Base-by-base conservation (phyloP, 2,113 vertebrate genomes). In the Brachypodius melanocephalos region DNA sequence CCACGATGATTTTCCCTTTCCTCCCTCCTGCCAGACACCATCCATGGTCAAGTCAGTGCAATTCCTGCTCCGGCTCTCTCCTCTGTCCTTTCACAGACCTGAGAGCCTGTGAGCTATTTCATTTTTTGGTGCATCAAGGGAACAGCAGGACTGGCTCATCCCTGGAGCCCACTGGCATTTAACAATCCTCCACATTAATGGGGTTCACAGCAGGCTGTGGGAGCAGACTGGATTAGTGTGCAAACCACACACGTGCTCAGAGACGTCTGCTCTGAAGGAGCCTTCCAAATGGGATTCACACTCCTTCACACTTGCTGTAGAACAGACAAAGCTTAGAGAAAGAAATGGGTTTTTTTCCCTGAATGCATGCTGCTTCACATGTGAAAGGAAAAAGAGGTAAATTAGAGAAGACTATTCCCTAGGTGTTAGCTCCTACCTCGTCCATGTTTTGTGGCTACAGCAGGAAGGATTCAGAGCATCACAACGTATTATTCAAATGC, bases 231-330 rank as follows among this genome's bases (percentile, higher is more conserved):
- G 85, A 93, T 96, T 88, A 96, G 88, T 17, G 88, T 93, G 94
- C 94, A 90, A 96, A 84, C 91, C 93, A 91, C 13, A 26, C 78
- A 74, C 59, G 59, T 54, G 67, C 90, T 77, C 79, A 36, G 82
- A 94, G 51, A 74, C 1, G 0, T 16, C 88, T 85, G 62, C 77
- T 93, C 88, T 71, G 88, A 84, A 84, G 82, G 72, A 94, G 82
- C 93, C 54, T 75, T 91, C 95, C 91, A 95, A 93, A 91, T 83
- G 88, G 95, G 88, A 96, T 96, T 96, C 89, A 88, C 78, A 88
- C 89, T 94, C 85, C 89, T 96, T 97, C 91, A 96, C 85, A 88
- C 85, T 81, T 80, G 68, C 72, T 77, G 17, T 48, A 81, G 74
- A 4, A 90, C 82, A 92, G 75, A 90, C 43, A 96, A 91, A 68